Evolutionary conservation across 2,797 vertebrate genomes (phyloP).

Genomic region (Eulemur coronatus): DNA sequence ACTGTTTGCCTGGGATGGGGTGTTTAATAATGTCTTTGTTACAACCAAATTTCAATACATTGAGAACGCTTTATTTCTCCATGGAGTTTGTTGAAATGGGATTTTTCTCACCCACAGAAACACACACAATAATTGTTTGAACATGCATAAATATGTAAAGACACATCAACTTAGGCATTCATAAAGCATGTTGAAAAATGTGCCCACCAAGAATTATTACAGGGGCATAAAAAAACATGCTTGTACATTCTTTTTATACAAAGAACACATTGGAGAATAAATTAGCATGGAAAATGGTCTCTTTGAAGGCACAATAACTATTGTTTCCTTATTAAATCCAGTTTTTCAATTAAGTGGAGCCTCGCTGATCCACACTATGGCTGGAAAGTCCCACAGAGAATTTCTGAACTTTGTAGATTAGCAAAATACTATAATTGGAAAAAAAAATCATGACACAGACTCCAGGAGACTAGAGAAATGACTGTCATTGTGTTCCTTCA

Average conservation of each 20-base stretch:
- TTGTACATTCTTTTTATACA: slow-evolving; percentile 68
- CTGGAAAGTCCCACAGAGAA: slow-evolving; percentile 62
- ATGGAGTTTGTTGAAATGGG: slow-evolving; percentile 57
- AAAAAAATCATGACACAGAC: slow-evolving; percentile 44
- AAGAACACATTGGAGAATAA: slow-evolving; percentile 76
- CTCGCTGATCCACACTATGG: slow-evolving; percentile 45
- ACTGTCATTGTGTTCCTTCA: slow-evolving; percentile 40
- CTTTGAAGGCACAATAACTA: slow-evolving; percentile 77
- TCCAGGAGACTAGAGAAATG: slow-evolving; percentile 53
- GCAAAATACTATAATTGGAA: slow-evolving; percentile 53
- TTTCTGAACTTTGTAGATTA: slow-evolving; percentile 77
- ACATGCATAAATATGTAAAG: slow-evolving; percentile 71
- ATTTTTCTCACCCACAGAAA: slow-evolving; percentile 58
- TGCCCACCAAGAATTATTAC: slow-evolving; percentile 70
- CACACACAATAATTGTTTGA: slow-evolving; percentile 62
- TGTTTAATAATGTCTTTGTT: slow-evolving; percentile 61
- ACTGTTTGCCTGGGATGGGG: neutral
- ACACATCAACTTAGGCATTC: slow-evolving; percentile 51
- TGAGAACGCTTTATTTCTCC: slow-evolving; percentile 67
- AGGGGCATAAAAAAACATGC: slow-evolving; percentile 55
- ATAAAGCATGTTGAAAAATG: slow-evolving; percentile 75
- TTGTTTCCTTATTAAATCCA: slow-evolving; percentile 80
- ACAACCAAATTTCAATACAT: slow-evolving; percentile 45
- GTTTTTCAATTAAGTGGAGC: slow-evolving; percentile 75
- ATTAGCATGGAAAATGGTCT: slow-evolving; percentile 78